phyloP scores from a whole-genome alignment of 2,797 vertebrate species.

The Mionectes olivaceus region DNA sequence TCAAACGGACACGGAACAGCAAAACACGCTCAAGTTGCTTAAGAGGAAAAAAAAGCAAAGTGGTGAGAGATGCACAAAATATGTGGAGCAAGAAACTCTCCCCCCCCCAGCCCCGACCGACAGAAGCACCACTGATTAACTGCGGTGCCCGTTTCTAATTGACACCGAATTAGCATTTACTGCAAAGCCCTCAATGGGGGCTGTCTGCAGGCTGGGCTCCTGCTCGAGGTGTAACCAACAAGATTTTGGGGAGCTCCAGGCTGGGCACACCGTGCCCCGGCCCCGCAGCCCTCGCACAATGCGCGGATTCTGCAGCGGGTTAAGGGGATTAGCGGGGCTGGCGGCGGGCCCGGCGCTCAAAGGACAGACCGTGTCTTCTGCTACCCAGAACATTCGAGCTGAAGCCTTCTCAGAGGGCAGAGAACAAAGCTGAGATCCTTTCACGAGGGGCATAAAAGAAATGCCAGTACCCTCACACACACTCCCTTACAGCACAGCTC shows the following conservation, averaged over 20 bases:
- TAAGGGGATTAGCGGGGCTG: slow-evolving; percentile 81
- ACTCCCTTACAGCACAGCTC: not conserved
- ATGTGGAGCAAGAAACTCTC: not conserved
- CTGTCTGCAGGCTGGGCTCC: slow-evolving; percentile 55
- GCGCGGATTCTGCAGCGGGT: slow-evolving; percentile 72
- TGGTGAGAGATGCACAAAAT: slow-evolving; percentile 41
- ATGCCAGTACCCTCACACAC: not conserved
- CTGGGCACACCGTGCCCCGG: not conserved
- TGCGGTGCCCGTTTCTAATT: slow-evolving; percentile 41
- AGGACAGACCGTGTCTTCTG: slow-evolving; percentile 54
- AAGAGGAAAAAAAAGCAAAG: slow-evolving; percentile 69
- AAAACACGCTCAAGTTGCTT: slow-evolving; percentile 53
- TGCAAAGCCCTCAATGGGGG: slow-evolving; percentile 48
- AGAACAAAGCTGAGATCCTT: slow-evolving; percentile 49
- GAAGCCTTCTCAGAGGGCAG: slow-evolving; percentile 60
- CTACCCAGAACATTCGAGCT: slow-evolving; percentile 66
- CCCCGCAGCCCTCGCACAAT: slow-evolving; percentile 69
- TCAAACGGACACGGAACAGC: slow-evolving; percentile 23
- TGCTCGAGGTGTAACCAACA: slow-evolving; percentile 70
- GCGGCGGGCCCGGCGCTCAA: slow-evolving; percentile 43
- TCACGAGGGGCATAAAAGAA: slow-evolving; percentile 40
- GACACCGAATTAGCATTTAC: slow-evolving; percentile 73
- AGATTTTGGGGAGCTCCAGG: slow-evolving; percentile 66
- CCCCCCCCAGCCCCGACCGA: not conserved
- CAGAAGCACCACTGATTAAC: slow-evolving; percentile 48